phyloP scores from a whole-genome alignment of 2,797 vertebrate species.

The Rhinatrema bivittatum region DNA sequence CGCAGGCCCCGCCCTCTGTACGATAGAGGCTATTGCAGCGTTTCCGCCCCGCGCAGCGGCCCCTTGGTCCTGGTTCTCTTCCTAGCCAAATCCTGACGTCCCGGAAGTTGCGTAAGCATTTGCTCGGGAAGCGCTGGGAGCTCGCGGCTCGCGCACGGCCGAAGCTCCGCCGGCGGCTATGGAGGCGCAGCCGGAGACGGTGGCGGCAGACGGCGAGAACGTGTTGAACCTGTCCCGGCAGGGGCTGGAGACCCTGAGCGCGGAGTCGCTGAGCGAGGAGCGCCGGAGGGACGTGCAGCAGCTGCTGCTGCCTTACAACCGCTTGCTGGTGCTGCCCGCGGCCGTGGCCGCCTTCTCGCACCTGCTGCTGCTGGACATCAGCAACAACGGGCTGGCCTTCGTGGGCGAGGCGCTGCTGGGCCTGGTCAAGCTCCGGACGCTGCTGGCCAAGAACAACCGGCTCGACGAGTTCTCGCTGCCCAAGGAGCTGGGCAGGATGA shows the following conservation, averaged over 20 bases:
- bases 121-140: neutral
- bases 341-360: slow-evolving; percentile 64
- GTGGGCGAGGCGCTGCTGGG: slow-evolving; percentile 71
- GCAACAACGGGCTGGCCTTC: slow-evolving; percentile 71
- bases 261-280: slow-evolving; percentile 53
- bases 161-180: neutral
- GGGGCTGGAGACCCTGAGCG: slow-evolving; percentile 46
- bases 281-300: slow-evolving; percentile 59
- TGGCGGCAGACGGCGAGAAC: slow-evolving; percentile 44
- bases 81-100: neutral
- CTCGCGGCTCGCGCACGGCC: neutral
- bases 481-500: slow-evolving; percentile 70
- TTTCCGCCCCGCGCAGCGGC: slow-evolving; percentile 19
- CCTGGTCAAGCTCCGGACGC: slow-evolving; percentile 66
- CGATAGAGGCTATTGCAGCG: neutral
- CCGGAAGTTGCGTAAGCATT: slow-evolving; percentile 3
- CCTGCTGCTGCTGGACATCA: slow-evolving; percentile 84
- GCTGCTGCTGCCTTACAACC: slow-evolving; percentile 72
- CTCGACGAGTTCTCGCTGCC: slow-evolving; percentile 81
- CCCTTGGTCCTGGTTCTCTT: neutral
- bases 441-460: slow-evolving; percentile 91
- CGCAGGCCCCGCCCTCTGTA: neutral
- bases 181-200: slow-evolving; percentile 6
- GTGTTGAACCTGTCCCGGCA: slow-evolving; percentile 67
- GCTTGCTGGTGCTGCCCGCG: slow-evolving; percentile 60